A percentile compares a stretch with the other conserved stretches of the same genome.
These are phyloP conservation scores for Rhagologus leucostigma DNA, from an alignment of 2,113 vertebrate species.

Conservation along the genomic window DNA sequence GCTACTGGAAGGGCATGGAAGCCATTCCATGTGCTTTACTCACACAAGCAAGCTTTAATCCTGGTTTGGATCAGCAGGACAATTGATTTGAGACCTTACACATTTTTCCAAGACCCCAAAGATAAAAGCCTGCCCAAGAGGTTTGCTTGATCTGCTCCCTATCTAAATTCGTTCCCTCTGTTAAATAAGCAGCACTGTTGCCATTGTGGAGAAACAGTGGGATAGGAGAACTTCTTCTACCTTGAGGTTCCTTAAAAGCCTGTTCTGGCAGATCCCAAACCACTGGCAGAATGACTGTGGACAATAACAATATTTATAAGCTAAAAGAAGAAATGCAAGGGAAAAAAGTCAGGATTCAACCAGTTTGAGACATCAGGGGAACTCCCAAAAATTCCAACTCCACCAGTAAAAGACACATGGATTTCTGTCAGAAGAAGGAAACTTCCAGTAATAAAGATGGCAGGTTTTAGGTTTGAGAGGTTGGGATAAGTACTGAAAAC, in stretches of 20 bases:
- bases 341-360: neutral
- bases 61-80: neutral
- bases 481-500: neutral
- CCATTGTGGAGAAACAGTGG: neutral
- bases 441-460: neutral
- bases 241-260: neutral
- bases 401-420: neutral
- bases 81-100: conserved; percentile 8
- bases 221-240: neutral
- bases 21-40: neutral
- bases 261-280: neutral
- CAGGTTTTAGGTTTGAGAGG: neutral
- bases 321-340: neutral
- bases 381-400: neutral
- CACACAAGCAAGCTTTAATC: neutral
- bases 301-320: neutral
- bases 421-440: neutral
- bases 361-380: neutral
- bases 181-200: neutral
- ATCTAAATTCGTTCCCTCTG: neutral
- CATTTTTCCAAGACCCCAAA: neutral
- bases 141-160: neutral
- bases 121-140: neutral
- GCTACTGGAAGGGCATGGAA: neutral
- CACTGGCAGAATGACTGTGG: neutral